Evolutionary conservation across 2,113 vertebrate genomes (phyloP).

Genomic region (Capra hircus): DNA sequence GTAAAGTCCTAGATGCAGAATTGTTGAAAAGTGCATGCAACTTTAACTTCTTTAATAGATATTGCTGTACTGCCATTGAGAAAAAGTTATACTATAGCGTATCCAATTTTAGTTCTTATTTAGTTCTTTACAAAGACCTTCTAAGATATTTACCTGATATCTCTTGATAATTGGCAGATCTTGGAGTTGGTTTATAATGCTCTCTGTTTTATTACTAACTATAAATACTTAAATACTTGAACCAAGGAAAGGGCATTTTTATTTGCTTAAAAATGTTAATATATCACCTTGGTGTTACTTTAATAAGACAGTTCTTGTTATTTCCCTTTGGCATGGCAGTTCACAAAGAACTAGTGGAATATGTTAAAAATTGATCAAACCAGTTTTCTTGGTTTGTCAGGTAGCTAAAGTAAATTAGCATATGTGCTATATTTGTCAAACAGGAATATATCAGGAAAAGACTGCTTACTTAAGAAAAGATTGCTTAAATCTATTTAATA

Average conservation of each 20-base stretch:
- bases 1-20: background rate
- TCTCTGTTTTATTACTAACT: constrained; percentile 14
- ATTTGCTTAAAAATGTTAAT: constrained; percentile 50
- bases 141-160: constrained; percentile 23
- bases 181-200: background rate
- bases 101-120: constrained; percentile 14
- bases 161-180: constrained; percentile 38
- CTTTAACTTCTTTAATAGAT: constrained; percentile 17
- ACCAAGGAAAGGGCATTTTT: constrained; percentile 28
- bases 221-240: constrained; percentile 43
- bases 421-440: constrained; percentile 22
- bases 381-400: constrained; percentile 5
- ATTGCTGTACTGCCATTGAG: background rate
- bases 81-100: constrained; percentile 11
- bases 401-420: constrained; percentile 39
- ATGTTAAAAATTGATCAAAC: constrained; percentile 42
- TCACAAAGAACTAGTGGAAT: constrained; percentile 31
- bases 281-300: background rate
- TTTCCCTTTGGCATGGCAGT: constrained; percentile 35
- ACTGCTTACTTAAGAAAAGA: constrained; percentile 55
- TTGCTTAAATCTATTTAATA: constrained; percentile 4
- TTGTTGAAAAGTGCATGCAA: background rate
- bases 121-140: constrained; percentile 39
- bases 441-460: background rate
- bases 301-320: constrained; percentile 18